Conservation (phyloP, 2,888 invertebrate species). For the Athalia circularis region DNA sequence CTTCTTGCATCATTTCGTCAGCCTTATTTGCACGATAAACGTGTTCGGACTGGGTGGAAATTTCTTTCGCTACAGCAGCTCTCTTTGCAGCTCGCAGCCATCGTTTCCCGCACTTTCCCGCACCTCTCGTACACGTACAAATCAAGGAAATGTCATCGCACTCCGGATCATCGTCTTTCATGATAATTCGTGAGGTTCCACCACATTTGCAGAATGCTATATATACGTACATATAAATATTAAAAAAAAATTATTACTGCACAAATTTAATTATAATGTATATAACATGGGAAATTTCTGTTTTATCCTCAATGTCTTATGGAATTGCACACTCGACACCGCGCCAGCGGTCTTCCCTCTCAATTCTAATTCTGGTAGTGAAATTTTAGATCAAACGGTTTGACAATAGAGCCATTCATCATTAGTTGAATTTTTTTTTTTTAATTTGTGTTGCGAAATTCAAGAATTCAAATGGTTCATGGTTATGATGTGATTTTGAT, state of each 20-base stretch:
- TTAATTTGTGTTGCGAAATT: neutral
- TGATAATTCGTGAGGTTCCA: neutral
- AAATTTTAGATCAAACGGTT: neutral
- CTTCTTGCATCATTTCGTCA: neutral
- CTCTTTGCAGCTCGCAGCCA: constrained; percentile 24
- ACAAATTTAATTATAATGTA: too few species aligned
- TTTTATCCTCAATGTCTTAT: neutral
- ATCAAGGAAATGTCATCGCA: too few species aligned
- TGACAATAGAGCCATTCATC: neutral
- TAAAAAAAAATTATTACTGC: too few species aligned
- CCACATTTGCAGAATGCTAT: constrained; percentile 18
- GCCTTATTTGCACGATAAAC: constrained; percentile 32
- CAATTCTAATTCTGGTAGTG: neutral
- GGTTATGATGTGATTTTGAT: neutral
- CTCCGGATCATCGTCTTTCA: constrained; percentile 1
- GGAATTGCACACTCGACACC: neutral
- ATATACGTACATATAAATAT: neutral
- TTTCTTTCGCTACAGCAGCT: constrained; percentile 9
- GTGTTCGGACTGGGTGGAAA: constrained; percentile 29
- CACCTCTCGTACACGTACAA: constrained; percentile 25
- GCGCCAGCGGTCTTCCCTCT: neutral
- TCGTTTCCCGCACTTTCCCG: constrained; percentile 26
- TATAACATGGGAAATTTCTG: neutral
- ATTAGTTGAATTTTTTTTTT: neutral
- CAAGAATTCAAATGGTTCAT: neutral